Conservation (phyloP, 2,113 vertebrate genomes). For the Clarias batrachus region DNA sequence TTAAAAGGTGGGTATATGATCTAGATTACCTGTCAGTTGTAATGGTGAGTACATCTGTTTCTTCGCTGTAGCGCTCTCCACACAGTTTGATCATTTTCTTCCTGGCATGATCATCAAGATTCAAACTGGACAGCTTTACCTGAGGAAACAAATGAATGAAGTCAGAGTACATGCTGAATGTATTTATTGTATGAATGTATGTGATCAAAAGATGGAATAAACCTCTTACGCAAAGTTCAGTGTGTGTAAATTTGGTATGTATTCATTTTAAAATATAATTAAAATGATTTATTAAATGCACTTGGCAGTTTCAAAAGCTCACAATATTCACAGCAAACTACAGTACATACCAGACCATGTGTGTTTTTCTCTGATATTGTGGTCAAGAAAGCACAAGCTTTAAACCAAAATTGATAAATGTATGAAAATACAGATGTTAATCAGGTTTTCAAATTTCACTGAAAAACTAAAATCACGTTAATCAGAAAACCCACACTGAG, state of each 20-base stretch:
- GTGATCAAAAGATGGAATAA: background rate
- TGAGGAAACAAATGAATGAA: conserved; percentile 53
- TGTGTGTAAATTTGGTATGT: background rate
- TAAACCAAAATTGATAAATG: background rate
- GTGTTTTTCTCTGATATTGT: background rate
- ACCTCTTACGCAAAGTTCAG: background rate
- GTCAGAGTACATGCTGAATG: background rate
- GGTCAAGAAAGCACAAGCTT: background rate
- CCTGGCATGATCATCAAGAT: conserved; percentile 89
- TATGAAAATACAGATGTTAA: background rate
- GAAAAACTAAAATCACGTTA: background rate
- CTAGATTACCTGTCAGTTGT: conserved; percentile 76
- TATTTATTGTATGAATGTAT: background rate
- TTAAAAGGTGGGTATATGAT: background rate
- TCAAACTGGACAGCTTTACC: conserved; percentile 88
- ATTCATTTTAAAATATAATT: no score
- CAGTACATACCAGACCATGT: background rate
- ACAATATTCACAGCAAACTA: background rate
- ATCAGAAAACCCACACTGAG: no score
- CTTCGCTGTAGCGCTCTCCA: conserved; percentile 80
- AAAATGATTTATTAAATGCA: no score
- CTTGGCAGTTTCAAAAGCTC: background rate
- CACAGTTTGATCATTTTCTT: conserved; percentile 90
- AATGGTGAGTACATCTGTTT: conserved; percentile 83
- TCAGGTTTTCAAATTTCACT: background rate